Percentiles rank a stretch among this genome's conserved stretches.
phyloP scores from a whole-genome alignment of 2,797 vertebrate species.

The Mastacembelus armatus region DNA sequence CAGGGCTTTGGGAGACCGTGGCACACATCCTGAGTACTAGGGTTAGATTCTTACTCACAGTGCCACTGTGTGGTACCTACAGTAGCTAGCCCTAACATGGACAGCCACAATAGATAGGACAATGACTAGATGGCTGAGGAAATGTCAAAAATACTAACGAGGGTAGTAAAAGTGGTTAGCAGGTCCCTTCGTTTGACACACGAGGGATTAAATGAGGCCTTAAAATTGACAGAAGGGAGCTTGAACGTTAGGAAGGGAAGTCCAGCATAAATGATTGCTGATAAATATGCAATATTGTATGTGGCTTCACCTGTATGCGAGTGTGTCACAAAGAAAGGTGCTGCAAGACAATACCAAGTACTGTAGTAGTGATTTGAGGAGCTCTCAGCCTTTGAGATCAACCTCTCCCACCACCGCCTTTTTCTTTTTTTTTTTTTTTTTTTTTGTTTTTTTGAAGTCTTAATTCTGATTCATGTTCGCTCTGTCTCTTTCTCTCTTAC shows the following conservation, averaged over 20 bases:
- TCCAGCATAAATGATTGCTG: conserved; percentile 60
- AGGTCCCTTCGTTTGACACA: conserved; percentile 61
- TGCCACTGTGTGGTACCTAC: conserved; percentile 84
- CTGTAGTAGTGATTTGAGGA: conserved; percentile 67
- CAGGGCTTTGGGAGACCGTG: conserved; percentile 71
- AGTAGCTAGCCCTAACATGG: conserved; percentile 78
- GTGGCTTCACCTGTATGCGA: conserved; percentile 64
- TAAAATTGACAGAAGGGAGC: conserved; percentile 68
- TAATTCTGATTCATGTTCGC: conserved; percentile 75
- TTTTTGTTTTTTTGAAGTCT: conserved; percentile 79
- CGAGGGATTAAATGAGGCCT: conserved; percentile 79
- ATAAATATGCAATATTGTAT: conserved; percentile 73
- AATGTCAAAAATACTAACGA: conserved; percentile 53
- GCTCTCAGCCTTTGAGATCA: conserved; percentile 62
- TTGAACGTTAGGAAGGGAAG: conserved; percentile 54
- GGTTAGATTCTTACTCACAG: conserved; percentile 77
- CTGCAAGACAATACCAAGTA: conserved; percentile 72
- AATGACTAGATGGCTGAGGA: conserved; percentile 58
- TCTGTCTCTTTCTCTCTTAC: conserved; percentile 54
- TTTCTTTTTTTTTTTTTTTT: conserved; percentile 69
- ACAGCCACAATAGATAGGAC: conserved; percentile 63
- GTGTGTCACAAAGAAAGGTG: conserved; percentile 63
- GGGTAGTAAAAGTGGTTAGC: conserved; percentile 60
- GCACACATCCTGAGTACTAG: conserved; percentile 76
- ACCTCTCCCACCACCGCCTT: conserved; percentile 65